Evolutionary conservation across 2,113 vertebrate species (phyloP).

Genomic region (Furnarius figulus): DNA sequence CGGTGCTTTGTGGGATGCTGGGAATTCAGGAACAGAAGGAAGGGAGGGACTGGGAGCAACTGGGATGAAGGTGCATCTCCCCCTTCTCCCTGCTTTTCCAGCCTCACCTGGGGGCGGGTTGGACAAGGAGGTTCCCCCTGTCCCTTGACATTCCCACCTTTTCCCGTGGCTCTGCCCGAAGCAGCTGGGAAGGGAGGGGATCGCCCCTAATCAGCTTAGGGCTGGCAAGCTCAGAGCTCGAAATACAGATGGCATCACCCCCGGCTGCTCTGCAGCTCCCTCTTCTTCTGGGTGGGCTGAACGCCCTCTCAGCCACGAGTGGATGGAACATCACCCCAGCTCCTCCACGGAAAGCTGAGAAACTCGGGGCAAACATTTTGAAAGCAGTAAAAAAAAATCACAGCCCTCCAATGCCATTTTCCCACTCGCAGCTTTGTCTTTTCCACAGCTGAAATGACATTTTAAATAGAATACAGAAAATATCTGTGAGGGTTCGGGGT

Average conservation of each 20-base stretch:
- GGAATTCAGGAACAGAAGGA: background rate
- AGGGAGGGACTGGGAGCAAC: background rate
- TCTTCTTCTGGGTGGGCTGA: background rate
- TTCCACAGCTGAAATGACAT: background rate
- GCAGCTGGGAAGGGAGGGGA: conserved; percentile 34
- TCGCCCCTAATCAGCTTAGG: conserved; percentile 20
- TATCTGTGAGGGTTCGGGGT: background rate
- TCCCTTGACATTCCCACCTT: background rate
- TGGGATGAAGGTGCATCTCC: background rate
- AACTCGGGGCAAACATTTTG: background rate
- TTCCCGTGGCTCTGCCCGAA: background rate
- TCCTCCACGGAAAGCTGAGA: background rate
- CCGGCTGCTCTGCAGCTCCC: background rate
- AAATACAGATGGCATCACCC: conserved; percentile 8
- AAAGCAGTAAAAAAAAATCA: background rate
- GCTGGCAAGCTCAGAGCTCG: background rate
- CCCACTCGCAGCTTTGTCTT: background rate
- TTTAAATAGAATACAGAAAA: background rate
- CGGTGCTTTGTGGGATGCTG: background rate
- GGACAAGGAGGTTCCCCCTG: background rate
- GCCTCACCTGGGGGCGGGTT: background rate
- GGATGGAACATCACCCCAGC: rapidly evolving
- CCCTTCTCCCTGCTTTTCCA: background rate
- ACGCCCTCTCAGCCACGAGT: background rate
- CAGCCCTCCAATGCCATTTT: background rate